These are phyloP conservation scores for Omphaloscelis lunosa DNA, from an alignment of 2,888 invertebrate species.

Conservation along the genomic window DNA sequence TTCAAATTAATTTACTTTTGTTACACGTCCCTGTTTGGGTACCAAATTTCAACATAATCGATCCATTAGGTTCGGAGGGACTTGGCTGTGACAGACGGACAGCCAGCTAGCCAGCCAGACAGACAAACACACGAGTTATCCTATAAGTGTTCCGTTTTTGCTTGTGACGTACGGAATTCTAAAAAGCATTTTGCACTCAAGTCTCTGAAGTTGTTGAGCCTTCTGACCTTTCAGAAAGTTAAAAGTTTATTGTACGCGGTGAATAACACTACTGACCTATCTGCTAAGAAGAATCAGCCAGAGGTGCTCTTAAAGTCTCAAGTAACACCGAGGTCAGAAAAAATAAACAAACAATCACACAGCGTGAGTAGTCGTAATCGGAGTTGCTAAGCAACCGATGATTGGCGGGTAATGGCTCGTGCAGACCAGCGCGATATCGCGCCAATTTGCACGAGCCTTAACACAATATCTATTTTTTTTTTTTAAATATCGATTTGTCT, in stretches of 20 bases:
- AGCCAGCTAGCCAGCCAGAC: too few species aligned
- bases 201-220: conserved; percentile 2
- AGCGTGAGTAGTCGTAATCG: background rate
- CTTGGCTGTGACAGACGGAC: too few species aligned
- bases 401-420: conserved; percentile 49
- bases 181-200: too few species aligned
- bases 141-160: too few species aligned
- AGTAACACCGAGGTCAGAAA: conserved; percentile 39
- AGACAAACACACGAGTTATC: too few species aligned
- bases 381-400: conserved; percentile 56
- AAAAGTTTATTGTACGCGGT: conserved; percentile 36
- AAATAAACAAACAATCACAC: conserved; percentile 51
- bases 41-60: too few species aligned
- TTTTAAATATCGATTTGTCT: background rate
- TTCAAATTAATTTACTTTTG: too few species aligned
- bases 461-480: background rate
- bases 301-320: conserved; percentile 31
- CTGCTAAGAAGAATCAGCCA: conserved; percentile 12
- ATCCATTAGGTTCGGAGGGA: too few species aligned
- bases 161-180: too few species aligned
- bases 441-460: too few species aligned
- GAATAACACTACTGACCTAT: conserved; percentile 26
- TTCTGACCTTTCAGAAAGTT: conserved; percentile 29
- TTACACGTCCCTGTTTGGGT: too few species aligned
- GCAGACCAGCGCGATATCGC: too few species aligned